phyloP scores from a whole-genome alignment of 1,140 invertebrate species.

The Leptoteleia sp. region DNA sequence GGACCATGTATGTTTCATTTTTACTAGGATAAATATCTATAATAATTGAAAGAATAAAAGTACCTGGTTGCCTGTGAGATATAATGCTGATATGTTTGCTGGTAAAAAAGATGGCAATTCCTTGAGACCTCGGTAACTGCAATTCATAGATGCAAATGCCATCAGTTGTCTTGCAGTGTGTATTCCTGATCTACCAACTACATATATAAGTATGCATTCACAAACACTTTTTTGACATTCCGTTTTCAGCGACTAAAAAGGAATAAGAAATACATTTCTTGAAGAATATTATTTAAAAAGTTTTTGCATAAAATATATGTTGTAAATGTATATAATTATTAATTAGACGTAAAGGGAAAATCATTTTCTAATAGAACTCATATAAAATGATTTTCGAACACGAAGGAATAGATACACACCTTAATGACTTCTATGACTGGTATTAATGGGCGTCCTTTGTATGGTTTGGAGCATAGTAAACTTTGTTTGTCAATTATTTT shows the following conservation, averaged over 20 bases:
- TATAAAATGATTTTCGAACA: too few relatives aligned
- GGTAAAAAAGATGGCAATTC: conserved; percentile 82
- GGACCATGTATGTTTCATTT: too few relatives aligned
- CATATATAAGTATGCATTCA: conserved; percentile 78
- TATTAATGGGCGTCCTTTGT: conserved; percentile 80
- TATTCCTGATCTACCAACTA: conserved; percentile 74
- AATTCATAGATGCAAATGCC: conserved; percentile 82
- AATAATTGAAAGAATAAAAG: too few relatives aligned
- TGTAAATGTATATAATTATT: too few relatives aligned
- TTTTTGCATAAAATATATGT: too few relatives aligned
- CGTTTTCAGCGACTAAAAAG: conserved; percentile 69
- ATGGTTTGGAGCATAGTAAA: conserved; percentile 80
- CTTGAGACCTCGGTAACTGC: conserved; percentile 79
- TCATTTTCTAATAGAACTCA: too few relatives aligned
- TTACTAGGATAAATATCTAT: too few relatives aligned
- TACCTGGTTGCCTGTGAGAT: conserved; percentile 82
- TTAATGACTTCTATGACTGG: conserved; percentile 82
- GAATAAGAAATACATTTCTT: too few relatives aligned
- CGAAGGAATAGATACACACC: conserved; percentile 71
- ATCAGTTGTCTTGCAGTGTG: conserved; percentile 78
- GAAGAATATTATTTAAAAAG: too few relatives aligned
- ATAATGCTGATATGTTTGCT: conserved; percentile 82
- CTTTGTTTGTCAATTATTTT: conserved; percentile 81
- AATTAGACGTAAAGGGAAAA: too few relatives aligned
- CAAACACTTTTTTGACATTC: conserved; percentile 75